A percentile compares a stretch with the other conserved stretches of the same genome.
Evolutionary conservation across 2,797 vertebrate species (phyloP).

Genomic region (Fundulus diaphanus): DNA sequence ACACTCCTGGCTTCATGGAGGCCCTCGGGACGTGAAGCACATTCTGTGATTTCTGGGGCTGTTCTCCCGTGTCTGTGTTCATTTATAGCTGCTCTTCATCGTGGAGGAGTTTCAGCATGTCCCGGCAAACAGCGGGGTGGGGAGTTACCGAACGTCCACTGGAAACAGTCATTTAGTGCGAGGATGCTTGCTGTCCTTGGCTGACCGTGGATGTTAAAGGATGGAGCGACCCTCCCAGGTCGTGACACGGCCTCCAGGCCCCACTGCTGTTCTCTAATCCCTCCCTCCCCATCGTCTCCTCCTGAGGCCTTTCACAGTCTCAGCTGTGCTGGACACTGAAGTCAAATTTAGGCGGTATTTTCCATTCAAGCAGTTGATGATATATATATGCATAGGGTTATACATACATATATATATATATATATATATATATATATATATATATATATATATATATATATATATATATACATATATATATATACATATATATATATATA

Average conservation of each 20-base stretch:
- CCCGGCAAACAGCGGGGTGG: constrained; percentile 67
- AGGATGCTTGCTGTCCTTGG: constrained; percentile 81
- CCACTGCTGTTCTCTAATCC: constrained; percentile 66
- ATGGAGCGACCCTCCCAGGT: constrained; percentile 77
- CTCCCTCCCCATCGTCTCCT: constrained; percentile 71
- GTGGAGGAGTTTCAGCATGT: constrained; percentile 81
- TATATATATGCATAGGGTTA: too few species aligned
- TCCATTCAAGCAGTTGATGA: constrained; percentile 1
- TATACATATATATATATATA: too few species aligned
- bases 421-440: too few species aligned
- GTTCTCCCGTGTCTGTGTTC: constrained; percentile 86
- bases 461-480: too few species aligned
- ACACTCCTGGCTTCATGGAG: constrained; percentile 60
- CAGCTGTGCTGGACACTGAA: constrained; percentile 51
- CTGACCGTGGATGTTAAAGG: constrained; percentile 82
- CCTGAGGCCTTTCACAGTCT: constrained; percentile 62
- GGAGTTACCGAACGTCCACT: constrained; percentile 60
- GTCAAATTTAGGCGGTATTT: constrained; percentile 35
- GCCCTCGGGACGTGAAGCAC: constrained; percentile 79
- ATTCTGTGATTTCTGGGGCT: constrained; percentile 86
- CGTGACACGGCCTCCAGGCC: constrained; percentile 78
- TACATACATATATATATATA: too few species aligned
- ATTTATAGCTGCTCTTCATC: constrained; percentile 88
- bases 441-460: too few species aligned
- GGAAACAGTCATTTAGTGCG: constrained; percentile 79